Evolutionary conservation across 2,888 invertebrate genomes (phyloP), one percentile per base, ranked within the genome.

Genomic region (Apantesis nais): DNA sequence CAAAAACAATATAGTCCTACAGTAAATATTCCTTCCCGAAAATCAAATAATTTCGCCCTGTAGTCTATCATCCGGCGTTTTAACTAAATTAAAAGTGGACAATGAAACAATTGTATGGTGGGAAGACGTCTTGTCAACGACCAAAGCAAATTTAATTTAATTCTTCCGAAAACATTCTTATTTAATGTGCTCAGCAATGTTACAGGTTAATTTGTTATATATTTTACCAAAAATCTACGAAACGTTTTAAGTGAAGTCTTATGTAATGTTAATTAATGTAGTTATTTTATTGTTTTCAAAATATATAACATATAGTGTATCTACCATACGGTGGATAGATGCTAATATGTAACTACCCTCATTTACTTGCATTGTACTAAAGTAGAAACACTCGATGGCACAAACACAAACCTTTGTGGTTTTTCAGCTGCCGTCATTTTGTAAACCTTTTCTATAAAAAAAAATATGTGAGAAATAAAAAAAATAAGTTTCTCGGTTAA

Each of bases 141-240:
- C 82, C 74, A 62, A 72, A 70, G 62, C n/a, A 52, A 77, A 78
- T 77, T 78, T 78, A 81, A 82, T 81, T 80, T 78, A 73, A 37
- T 68, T 77, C 63, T 69, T 74, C 60, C 67, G 39, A 67, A 77
- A 77, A 82, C 76, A 77, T 41, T 66, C 31, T 66, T 66, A 82
- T 73, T 82, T 48, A 66, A 58, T 19, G 58, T 66, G 8, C 41
- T 22, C 3, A 16, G 16, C 39, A 58, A 34, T 66, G 31, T 66
- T 66, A 9, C 44, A 9, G 12, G 41, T 44, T 44, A 19, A 44
- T 22, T 19, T 19, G 7, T 19, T 31, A 5, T 2, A 44, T 12
- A 66, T 58, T 58, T 66, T 65, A 22, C 48, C 34, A 29, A 34
- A 16, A 64, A 44, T 64, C 14, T n/a, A 7, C 7, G 48, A 29